Evolutionary conservation across 2,888 invertebrate species (phyloP).

Genomic region (Acanthosepion pharaonis): DNA sequence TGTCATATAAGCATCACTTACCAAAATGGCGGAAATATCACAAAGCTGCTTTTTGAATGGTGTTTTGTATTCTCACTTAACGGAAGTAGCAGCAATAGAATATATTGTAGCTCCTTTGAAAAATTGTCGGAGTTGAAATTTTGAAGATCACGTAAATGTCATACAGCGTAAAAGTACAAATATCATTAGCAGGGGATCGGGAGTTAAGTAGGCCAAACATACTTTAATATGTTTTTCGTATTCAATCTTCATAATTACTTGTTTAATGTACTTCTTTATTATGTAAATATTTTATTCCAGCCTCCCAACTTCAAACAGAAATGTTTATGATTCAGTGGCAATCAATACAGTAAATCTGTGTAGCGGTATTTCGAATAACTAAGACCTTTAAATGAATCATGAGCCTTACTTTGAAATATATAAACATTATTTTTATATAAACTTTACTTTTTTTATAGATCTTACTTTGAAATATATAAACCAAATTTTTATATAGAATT

Average conservation of each 20-base stretch:
- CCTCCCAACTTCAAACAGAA: too few relatives aligned
- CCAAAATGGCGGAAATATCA: background rate
- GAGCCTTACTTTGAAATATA: too few relatives aligned
- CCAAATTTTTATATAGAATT: too few relatives aligned
- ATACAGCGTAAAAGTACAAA: background rate
- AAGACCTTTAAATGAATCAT: too few relatives aligned
- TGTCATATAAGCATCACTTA: background rate
- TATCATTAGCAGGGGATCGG: background rate
- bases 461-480: too few relatives aligned
- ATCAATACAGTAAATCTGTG: too few relatives aligned
- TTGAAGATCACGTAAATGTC: slow-evolving; percentile 4
- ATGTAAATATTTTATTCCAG: too few relatives aligned
- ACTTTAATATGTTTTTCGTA: background rate
- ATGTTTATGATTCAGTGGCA: too few relatives aligned
- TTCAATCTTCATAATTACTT: background rate
- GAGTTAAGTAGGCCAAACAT: background rate
- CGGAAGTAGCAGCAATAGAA: slow-evolving; percentile 33
- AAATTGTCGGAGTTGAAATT: background rate
- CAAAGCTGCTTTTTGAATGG: background rate
- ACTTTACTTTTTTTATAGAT: too few relatives aligned
- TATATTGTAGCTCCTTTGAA: slow-evolving; percentile 33
- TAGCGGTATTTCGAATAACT: too few relatives aligned
- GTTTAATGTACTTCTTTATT: background rate
- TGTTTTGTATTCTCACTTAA: background rate
- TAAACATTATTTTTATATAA: too few relatives aligned